phyloP scores from a whole-genome alignment of 2,797 vertebrate genomes.

The Gadopsis bispinosus region DNA sequence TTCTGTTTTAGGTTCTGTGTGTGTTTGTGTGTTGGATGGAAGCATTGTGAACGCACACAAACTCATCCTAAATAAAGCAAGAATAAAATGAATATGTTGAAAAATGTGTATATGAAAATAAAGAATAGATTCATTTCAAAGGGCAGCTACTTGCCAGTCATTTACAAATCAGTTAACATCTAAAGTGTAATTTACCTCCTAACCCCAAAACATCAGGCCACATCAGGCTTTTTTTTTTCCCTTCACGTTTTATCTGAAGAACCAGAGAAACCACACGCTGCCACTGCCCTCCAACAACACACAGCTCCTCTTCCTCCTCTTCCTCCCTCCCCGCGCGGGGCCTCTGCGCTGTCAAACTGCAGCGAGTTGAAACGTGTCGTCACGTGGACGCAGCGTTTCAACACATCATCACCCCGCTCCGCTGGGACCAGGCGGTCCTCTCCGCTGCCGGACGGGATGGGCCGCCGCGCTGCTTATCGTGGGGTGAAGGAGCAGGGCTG shows the following conservation, averaged over 20 bases:
- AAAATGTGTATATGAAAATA: constrained; percentile 72
- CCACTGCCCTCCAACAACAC: constrained; percentile 52
- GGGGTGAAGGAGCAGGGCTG: constrained; percentile 50
- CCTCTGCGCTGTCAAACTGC: neutral
- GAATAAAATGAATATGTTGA: constrained; percentile 51
- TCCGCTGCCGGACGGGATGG: constrained; percentile 39
- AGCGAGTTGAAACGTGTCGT: neutral
- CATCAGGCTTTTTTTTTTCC: neutral
- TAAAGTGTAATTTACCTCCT: constrained; percentile 61
- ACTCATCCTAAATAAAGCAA: constrained; percentile 41
- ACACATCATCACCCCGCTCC: neutral
- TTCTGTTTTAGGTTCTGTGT: constrained; percentile 51
- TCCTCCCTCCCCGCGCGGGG: constrained; percentile 52
- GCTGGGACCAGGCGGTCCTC: neutral
- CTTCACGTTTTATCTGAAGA: constrained; percentile 67
- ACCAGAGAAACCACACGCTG: constrained; percentile 72
- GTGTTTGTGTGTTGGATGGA: constrained; percentile 55
- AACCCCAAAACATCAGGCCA: constrained; percentile 29
- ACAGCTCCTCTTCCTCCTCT: constrained; percentile 66
- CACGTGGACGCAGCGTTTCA: neutral
- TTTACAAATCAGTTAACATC: constrained; percentile 19
- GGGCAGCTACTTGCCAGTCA: neutral
- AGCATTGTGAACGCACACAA: constrained; percentile 20
- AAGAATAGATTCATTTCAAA: constrained; percentile 66
- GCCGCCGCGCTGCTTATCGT: constrained; percentile 68